Percentiles rank a stretch among this genome's conserved stretches.
Evolutionary conservation across 2,888 invertebrate genomes (phyloP).

Genomic region (Iselma pallidipennis): DNA sequence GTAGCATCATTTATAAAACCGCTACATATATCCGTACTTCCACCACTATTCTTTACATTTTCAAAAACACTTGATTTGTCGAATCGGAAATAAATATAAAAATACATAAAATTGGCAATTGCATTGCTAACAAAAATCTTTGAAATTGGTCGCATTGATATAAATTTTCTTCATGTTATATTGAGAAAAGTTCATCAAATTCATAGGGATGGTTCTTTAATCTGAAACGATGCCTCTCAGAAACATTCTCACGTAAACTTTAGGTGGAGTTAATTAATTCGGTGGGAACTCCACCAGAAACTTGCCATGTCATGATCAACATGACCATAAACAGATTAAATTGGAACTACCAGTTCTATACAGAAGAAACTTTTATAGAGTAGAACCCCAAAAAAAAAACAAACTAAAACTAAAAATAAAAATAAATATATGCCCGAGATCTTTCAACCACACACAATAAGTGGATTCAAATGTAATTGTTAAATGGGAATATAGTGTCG

Average conservation of each 20-base stretch:
- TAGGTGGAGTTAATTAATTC: constrained; percentile 21
- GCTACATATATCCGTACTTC: not conserved
- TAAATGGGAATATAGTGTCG: constrained; percentile 39
- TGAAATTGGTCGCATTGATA: no score
- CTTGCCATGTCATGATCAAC: constrained; percentile 14
- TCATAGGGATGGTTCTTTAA: no score
- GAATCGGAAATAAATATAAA: not conserved
- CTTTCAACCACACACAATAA: constrained; percentile 31
- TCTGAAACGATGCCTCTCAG: no score
- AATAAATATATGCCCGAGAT: not conserved
- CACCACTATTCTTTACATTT: not conserved
- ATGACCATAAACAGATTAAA: not conserved
- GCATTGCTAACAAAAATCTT: no score
- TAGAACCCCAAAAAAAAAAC: no score
- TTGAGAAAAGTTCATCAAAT: no score
- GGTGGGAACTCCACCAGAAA: constrained; percentile 9
- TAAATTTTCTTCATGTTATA: no score
- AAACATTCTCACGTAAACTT: no score
- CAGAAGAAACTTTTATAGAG: no score
- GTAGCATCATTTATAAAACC: not conserved
- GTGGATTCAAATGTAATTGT: constrained; percentile 45
- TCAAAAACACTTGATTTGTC: not conserved
- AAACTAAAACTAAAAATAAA: constrained; percentile 9
- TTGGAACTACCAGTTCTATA: no score
- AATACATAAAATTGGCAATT: not conserved